Conservation (phyloP, 2,113 vertebrate species). For the Brachyistius frenatus region DNA sequence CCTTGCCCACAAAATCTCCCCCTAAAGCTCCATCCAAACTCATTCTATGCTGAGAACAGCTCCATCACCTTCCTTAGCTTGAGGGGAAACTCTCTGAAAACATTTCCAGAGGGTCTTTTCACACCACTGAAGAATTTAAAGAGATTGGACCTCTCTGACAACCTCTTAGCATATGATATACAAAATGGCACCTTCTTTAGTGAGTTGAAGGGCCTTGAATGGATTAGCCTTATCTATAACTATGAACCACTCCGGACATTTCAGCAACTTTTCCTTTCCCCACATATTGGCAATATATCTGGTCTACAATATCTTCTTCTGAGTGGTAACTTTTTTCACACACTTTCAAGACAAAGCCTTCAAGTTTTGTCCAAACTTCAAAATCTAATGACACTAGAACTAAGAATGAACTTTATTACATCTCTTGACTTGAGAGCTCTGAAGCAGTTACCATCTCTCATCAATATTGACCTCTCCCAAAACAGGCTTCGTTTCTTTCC, state of each 20-base stretch:
- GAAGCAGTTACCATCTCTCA: constrained; percentile 67
- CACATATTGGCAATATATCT: constrained; percentile 71
- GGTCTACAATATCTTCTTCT: constrained; percentile 74
- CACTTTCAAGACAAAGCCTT: constrained; percentile 66
- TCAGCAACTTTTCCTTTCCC: constrained; percentile 72
- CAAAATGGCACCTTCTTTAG: constrained; percentile 82
- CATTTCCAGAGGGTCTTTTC: constrained; percentile 79
- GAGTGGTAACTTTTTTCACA: constrained; percentile 84
- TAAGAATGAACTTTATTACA: constrained; percentile 85
- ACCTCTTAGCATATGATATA: constrained; percentile 79
- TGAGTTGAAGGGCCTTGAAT: constrained; percentile 74
- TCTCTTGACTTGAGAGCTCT: constrained; percentile 68
- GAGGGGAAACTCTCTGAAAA: constrained; percentile 84
- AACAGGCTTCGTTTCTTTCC: constrained; percentile 81
- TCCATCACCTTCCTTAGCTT: constrained; percentile 77
- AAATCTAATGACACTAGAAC: constrained; percentile 73
- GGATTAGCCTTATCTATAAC: constrained; percentile 85
- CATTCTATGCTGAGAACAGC: constrained; percentile 72
- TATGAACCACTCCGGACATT: constrained; percentile 79
- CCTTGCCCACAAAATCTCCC: constrained; percentile 82
- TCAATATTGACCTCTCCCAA: constrained; percentile 78
- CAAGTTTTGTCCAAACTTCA: constrained; percentile 71
- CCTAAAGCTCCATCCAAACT: constrained; percentile 68
- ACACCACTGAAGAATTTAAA: constrained; percentile 67
- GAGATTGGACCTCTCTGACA: constrained; percentile 84